Base-by-base conservation (phyloP, 2,797 vertebrate species). In the Botia kubotai region DNA sequence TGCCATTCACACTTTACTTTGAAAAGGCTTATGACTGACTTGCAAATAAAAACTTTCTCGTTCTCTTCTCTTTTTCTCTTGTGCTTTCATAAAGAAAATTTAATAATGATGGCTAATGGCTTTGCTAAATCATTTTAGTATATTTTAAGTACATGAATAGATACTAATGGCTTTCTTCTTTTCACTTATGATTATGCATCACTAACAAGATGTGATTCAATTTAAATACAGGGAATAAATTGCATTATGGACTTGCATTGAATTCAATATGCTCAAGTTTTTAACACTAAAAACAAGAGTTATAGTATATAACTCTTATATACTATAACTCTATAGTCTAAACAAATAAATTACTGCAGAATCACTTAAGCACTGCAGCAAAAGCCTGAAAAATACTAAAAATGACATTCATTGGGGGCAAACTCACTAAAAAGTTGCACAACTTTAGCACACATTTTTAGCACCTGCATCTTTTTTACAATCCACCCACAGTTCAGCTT, bases 21-120 rank as follows among this genome's bases (percentile, higher is more conserved):
- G 81, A 86, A 76, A 84, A 82, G 77, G 87, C 88, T 89, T 92
- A 90, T 89, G 91, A 92, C 93, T 91, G 91, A 80, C 58, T 76
- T 85, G 23, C 23, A 26, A 26, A 26, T 82, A 69, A 85, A 39
- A 79, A 79, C 48, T 26, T 26, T 10, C 48, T 50, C 48, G 11
- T 33, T 33, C 79, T 74, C 86, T 78, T 53, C 23, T 26, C 23
- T 26, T 78, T 50, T 77, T n/a, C 75, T 39, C 75, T 66, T 13
- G 23, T 52, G 10, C 50, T 79, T 87, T 86, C 84, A 87, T 88
- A 88, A 72, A 80, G 76, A 78, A 53, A 70, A 86, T 85, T 12
- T 50, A 90, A 83, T 91, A 84, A 87, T 91, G 87, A 80, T 69
- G 33, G 72, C 87, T 91, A 92, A 92, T 91, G 89, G 90, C 86